These are phyloP conservation scores for Lophius piscatorius DNA, from an alignment of 2,113 vertebrate genomes.

Conservation along the genomic window DNA sequence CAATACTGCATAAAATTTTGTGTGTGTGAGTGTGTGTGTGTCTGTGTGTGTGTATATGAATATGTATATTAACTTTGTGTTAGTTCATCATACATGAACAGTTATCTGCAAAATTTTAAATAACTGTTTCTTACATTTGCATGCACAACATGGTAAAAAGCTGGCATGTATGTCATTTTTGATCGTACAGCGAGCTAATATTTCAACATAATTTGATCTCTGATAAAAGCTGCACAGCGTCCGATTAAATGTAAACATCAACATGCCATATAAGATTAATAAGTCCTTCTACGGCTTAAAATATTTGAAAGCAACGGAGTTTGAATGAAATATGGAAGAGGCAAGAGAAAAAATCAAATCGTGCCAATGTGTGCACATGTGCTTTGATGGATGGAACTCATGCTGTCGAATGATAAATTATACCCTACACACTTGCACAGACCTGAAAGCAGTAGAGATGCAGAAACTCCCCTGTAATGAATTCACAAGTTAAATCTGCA, in stretches of 20 bases:
- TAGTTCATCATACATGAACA: too few species aligned
- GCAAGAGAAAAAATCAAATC: not conserved
- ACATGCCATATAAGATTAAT: not conserved
- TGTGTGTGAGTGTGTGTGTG: too few species aligned
- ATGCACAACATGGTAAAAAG: too few species aligned
- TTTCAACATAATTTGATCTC: not conserved
- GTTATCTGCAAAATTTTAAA: too few species aligned
- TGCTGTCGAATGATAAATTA: not conserved
- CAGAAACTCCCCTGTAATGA: constrained; percentile 29
- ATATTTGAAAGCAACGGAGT: not conserved
- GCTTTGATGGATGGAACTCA: not conserved
- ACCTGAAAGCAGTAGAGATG: not conserved
- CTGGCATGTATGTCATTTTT: too few species aligned
- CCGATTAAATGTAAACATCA: constrained; percentile 10
- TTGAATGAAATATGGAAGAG: not conserved
- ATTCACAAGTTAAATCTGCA: constrained; percentile 40
- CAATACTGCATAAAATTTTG: too few species aligned
- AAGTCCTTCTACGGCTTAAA: not conserved
- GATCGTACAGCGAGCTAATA: not conserved
- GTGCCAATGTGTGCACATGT: not conserved
- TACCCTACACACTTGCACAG: not conserved
- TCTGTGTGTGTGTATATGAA: too few species aligned
- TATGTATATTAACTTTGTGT: too few species aligned
- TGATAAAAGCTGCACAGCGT: not conserved
- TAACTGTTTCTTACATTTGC: too few species aligned